Base-by-base conservation (phyloP, 1,140 invertebrate genomes). In the Heliconius congener region DNA sequence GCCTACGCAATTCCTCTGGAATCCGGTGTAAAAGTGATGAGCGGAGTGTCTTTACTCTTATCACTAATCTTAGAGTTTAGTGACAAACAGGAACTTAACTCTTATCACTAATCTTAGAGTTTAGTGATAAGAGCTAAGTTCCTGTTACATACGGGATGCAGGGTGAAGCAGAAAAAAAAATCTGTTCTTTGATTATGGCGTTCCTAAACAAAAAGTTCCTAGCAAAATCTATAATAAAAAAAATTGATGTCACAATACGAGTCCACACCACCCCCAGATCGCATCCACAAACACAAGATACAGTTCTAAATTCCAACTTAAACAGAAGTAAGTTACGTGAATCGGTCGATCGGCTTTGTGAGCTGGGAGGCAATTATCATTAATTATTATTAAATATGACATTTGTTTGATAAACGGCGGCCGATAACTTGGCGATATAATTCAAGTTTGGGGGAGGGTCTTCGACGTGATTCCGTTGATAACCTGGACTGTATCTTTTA, bases 331-430 rank as follows among this genome's bases (percentile, higher is more conserved):
- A 94, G 90, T 94, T 92, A 91, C 87, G 89, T 77, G 90, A 86
- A 91, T 90, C 87, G 88, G 87, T 90, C 92, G 89, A 94, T 94
- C 91, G 92, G 90, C 90, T 93, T 92, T 93, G 88, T 93, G 92
- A 93, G 92, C 92, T 88, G 81, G 82, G 87, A 89, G 87, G 91
- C 92, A 94, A 94, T 94, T 94, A 94, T 93, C 91, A 93, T 94
- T 94, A 91, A 94, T 93, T 93, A 94, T 94, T 93, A 94, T 94
- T 94, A 94, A 93, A 94, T 91, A 90, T 89, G 91, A 92, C 91
- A 86, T 82, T 87, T 85, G 78, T 50, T 83, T 92, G 91, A 94
- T 93, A 91, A 93, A 93, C 91, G 90, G 89, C 72, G 84, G 78
- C 90, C 88, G 92, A 94, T 94, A 94, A 92, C 90, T 94, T 93